Evolutionary conservation across 2,797 vertebrate species (phyloP), one percentile per base, ranked within the genome.

Genomic region (Tympanoctomys barrerae): DNA sequence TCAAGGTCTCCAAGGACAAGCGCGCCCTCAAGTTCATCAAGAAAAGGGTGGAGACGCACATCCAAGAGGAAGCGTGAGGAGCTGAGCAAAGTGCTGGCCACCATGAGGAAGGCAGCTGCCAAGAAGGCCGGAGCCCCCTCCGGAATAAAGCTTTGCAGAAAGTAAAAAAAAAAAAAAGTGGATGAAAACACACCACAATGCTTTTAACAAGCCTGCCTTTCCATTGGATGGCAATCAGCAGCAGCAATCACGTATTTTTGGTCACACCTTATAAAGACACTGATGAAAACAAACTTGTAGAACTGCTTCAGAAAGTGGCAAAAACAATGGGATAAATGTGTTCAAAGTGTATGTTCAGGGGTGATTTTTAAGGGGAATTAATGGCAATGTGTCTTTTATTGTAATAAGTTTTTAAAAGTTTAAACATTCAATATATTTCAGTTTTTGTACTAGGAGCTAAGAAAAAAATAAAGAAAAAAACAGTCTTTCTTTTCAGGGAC

Each of bases 391-490:
- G 12, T 46, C 24, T 46, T 46, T 46, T 46, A 46, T 13, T 7
- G 42, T 46, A 26, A 75, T 46, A 28, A 46, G 46, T 28, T 75
- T 75, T 75, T 28, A 46, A 75, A 75, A 75, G 42, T 75, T 46
- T 46, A 75, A 75, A 7, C 13, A 28, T 46, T 28, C 42, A 75
- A 28, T 75, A 16, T 75, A 46, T 75, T 75, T 75, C 24, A 46
- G 39, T 75, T 26, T 75, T 75, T 52, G 14, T 71, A 57, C 81
- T 88, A 94, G 62, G 4, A 95, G 21, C 21, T 73, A 0, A 19
- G 54, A 57, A 71, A 86, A 93, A 96, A 71, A n/a, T n/a, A n/a
- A n/a, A 95, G 36, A 68, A 93, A 94, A 70, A 36, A 95, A 64
- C 90, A 90, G 49, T 82, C 68, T 88, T 87, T 9, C 31, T 33